A percentile compares a stretch with the other conserved stretches of the same genome.
These are phyloP conservation scores for Labia minor DNA, from an alignment of 2,888 invertebrate species.

Conservation along the genomic window DNA sequence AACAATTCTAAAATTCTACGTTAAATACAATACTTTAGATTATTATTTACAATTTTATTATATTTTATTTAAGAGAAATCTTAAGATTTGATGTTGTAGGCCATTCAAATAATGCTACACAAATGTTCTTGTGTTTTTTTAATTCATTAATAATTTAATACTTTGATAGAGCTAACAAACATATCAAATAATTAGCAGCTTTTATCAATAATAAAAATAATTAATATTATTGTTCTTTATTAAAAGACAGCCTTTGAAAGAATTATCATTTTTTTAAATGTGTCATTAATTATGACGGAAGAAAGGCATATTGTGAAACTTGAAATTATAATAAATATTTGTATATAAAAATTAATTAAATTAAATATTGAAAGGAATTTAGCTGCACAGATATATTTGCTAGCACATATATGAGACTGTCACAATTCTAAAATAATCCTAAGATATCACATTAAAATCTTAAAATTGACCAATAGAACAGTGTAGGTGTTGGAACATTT, in stretches of 20 bases:
- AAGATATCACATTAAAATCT: constrained; percentile 8
- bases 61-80: not conserved
- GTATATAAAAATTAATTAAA: not conserved
- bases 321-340: not conserved
- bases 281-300: not conserved
- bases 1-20: not conserved
- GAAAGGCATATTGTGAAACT: not conserved
- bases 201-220: no score
- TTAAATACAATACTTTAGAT: not conserved
- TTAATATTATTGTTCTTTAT: no score
- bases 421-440: not conserved
- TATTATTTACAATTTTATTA: not conserved
- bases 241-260: no score
- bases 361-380: not conserved
- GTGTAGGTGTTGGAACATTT: no score
- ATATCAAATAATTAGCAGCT: not conserved
- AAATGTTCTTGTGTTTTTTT: not conserved
- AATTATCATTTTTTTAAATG: no score
- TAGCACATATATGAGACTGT: not conserved
- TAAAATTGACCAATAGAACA: not conserved
- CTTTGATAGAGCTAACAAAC: not conserved
- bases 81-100: not conserved
- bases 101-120: not conserved
- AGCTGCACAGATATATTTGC: not conserved
- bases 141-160: no score